Base-by-base conservation (phyloP, 2,888 invertebrate genomes). In the Phortica okadai region DNA sequence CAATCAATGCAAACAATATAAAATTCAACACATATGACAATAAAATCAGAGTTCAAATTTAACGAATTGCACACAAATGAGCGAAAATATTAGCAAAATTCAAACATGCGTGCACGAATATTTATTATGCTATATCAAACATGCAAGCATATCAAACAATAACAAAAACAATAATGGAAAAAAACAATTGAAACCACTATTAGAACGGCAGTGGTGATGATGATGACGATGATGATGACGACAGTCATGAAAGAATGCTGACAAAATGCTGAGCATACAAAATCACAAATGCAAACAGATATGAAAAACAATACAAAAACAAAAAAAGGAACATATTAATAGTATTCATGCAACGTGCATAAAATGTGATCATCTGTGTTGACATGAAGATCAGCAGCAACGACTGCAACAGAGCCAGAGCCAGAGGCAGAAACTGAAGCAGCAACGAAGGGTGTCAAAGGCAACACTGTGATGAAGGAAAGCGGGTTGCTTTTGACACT, bases 361-460 rank as follows among this genome's bases (percentile, higher is more conserved):
- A 89, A 90, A 91, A 90, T 91, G 90, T 91, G 90, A 91, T 90
- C 90, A 91, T 90, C 91, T 90, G 90, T 91, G 90, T 90, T 90
- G 90, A 91, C 90, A 90, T 83, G 89, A 86, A 89, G 91, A 90
- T 90, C 90, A 91, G 87, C 87, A 42, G 54, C 76, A 79, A 77
- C 81, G 78, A 78, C 76, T 76, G 78, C 69, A 67, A 78, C 77
- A 76, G 33, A 33, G 33, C 33, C 3, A 33, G 33, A 33, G 33
- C 3, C 90, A 91, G 87, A 86, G 45, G 50, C 76, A 80, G 77
- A 80, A 77, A 74, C 76, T 76, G 77, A 59, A 54, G 75, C 77
- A 76, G 21, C 44, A 16, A 16, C 21, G n/a, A 50, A 70, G 50
- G 50, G 50, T 54, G 76, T 16, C 75, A 74, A 74, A 64, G 79